These are phyloP conservation scores for Pocillopora meandrina DNA, from an alignment of 92 coral and sea anemone genomes.

Conservation along the genomic window DNA sequence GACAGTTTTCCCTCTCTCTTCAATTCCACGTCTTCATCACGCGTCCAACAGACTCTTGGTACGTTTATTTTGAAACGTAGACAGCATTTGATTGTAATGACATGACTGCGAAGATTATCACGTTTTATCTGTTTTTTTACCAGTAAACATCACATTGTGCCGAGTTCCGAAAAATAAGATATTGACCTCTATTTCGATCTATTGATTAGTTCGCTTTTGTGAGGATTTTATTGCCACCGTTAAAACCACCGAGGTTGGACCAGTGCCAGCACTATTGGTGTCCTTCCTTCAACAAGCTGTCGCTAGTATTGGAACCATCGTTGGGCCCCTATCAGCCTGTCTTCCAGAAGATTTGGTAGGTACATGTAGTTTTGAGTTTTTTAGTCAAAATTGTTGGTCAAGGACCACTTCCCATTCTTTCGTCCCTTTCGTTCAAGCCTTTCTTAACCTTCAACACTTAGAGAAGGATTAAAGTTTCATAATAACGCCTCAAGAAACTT, in stretches of 20 bases:
- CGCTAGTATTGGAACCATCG: constrained; percentile 60
- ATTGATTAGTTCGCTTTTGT: constrained; percentile 72
- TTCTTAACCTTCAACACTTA: no score
- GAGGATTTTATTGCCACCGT: constrained; percentile 90
- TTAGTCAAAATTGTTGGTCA: no score
- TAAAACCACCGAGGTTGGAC: constrained; percentile 82
- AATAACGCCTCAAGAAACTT: no score
- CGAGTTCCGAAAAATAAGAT: neutral
- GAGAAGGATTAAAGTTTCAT: no score
- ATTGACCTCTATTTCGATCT: neutral
- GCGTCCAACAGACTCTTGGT: constrained; percentile 61
- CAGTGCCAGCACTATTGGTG: constrained; percentile 80
- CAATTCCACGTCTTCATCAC: constrained; percentile 24
- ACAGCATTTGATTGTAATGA: no score
- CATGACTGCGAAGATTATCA: neutral
- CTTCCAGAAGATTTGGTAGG: constrained; percentile 90
- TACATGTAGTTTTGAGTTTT: neutral
- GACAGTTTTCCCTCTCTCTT: constrained; percentile 28
- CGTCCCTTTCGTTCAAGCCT: no score
- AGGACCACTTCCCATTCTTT: no score
- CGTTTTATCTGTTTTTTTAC: neutral
- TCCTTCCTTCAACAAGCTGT: constrained; percentile 96
- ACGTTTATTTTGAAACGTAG: neutral
- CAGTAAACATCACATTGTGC: neutral
- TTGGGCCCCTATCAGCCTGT: constrained; percentile 69